Evolutionary conservation across 2,113 vertebrate genomes (phyloP).

Genomic region (Macroglossus sobrinus): DNA sequence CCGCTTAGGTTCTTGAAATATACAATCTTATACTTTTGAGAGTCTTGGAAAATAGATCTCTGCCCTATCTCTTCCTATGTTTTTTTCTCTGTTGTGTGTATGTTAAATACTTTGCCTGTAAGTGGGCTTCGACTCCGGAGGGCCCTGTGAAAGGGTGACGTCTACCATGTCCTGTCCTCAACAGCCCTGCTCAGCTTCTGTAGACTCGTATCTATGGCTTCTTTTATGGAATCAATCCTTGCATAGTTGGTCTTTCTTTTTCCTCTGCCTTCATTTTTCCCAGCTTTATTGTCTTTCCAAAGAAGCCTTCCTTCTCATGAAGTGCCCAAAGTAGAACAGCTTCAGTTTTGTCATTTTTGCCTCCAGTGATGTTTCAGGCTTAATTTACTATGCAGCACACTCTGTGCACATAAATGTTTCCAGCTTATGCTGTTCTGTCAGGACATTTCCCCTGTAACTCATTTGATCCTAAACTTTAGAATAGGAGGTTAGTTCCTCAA

Average conservation of each 20-base stretch:
- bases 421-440: neutral
- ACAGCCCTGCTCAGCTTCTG: neutral
- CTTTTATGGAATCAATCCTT: neutral
- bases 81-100: neutral
- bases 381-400: neutral
- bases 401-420: neutral
- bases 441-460: neutral
- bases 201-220: neutral
- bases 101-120: neutral
- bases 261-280: neutral
- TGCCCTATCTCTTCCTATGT: neutral
- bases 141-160: neutral
- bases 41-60: neutral
- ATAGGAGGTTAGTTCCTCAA: neutral
- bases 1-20: neutral
- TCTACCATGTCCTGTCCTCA: neutral
- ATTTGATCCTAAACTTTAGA: constrained; percentile 4
- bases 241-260: neutral
- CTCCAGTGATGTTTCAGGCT: neutral
- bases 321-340: neutral
- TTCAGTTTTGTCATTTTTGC: neutral
- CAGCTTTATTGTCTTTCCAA: neutral
- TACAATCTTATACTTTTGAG: neutral
- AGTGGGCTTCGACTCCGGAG: neutral
- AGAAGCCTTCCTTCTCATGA: too few species aligned